Base-by-base conservation (phyloP, 2,113 vertebrate species). In the Mus spicilegus region DNA sequence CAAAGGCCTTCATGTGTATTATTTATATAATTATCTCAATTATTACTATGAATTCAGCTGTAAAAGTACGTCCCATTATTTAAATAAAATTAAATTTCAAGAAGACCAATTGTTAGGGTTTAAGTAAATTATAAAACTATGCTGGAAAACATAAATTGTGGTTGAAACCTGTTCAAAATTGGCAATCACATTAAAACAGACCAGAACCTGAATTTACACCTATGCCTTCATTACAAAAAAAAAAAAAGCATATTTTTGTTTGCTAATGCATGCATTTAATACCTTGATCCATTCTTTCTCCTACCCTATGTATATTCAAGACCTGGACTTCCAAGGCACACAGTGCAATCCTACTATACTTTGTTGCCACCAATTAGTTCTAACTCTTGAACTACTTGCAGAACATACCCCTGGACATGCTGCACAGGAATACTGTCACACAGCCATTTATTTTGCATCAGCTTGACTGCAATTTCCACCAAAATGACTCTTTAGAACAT, bases 1-100 rank as follows among this genome's bases (percentile, higher is more conserved):
- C 17, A 70, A 28, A 65, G 28, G 7, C 0, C 63, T 76, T 51
- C 39, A 24, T 86, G 67, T 73, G 26, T 75, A 56, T 33, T 92
- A 90, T 67, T 90, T 49, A 78, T 20, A 42, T 65, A 13, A 36
- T 36, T 87, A 1, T 51, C 85, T 87, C 65, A 13, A 36, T 39
- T 87, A 1, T 51, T 88, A 78, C 58, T 69, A n/a, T 72, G 17
- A 82, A 87, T 67, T 13, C 1, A 65, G 0, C 72, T 88, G 14
- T 78, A 86, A 78, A 91, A 81, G 22, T 72, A 20, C 67, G 88
- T 94, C 69, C 19, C 67, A 84, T 33, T 70, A 78, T 69, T 86
- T 87, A 10, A 51, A 87, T 0, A 28, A 70, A 39, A 13, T 58
- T 61, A 56, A 78, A 61, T 5, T 6, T 10, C 24, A 54, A 3